Conservation (phyloP, 2,113 vertebrate species). For the Gadus macrocephalus region DNA sequence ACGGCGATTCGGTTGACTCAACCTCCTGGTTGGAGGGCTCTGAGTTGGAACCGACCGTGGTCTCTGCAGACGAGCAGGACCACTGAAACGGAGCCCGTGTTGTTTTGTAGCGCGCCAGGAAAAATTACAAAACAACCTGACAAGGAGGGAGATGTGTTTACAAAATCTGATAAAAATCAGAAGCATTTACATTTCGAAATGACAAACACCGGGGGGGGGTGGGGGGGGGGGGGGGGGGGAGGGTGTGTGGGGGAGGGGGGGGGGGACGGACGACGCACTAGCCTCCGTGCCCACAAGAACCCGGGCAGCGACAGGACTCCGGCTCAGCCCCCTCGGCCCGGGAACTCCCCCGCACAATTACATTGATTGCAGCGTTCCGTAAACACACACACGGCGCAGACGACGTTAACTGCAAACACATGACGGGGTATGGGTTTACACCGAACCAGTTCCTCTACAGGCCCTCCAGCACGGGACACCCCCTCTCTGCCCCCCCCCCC, state of each 20-base stretch:
- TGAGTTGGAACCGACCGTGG: slow-evolving; percentile 41
- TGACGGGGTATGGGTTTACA: slow-evolving; percentile 57
- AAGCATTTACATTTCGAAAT: slow-evolving; percentile 60
- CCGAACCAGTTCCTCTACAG: slow-evolving; percentile 29
- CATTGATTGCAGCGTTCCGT: slow-evolving; percentile 65
- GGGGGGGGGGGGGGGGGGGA: no score
- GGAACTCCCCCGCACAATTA: slow-evolving; percentile 67
- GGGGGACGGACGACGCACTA: no score
- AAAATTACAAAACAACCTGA: slow-evolving; percentile 31
- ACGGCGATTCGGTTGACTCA: not conserved
- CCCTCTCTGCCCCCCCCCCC: slow-evolving; percentile 26
- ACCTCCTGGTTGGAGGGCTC: slow-evolving; percentile 32
- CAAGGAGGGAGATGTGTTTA: slow-evolving; percentile 46
- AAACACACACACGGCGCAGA: slow-evolving; percentile 69
- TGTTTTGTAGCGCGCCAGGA: slow-evolving; percentile 52
- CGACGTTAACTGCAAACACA: slow-evolving; percentile 69
- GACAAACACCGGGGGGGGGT: slow-evolving; percentile 56
- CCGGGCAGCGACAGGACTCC: slow-evolving; percentile 54
- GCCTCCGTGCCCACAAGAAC: slow-evolving; percentile 57
- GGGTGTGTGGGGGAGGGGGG: no score
- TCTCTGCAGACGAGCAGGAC: slow-evolving; percentile 42
- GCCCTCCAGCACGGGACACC: no score
- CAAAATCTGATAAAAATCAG: slow-evolving; percentile 51
- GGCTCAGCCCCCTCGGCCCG: slow-evolving; percentile 48
- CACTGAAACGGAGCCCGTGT: slow-evolving; percentile 46